Conservation (phyloP, 1,140 invertebrate species). For the Apolygus lucorum region DNA sequence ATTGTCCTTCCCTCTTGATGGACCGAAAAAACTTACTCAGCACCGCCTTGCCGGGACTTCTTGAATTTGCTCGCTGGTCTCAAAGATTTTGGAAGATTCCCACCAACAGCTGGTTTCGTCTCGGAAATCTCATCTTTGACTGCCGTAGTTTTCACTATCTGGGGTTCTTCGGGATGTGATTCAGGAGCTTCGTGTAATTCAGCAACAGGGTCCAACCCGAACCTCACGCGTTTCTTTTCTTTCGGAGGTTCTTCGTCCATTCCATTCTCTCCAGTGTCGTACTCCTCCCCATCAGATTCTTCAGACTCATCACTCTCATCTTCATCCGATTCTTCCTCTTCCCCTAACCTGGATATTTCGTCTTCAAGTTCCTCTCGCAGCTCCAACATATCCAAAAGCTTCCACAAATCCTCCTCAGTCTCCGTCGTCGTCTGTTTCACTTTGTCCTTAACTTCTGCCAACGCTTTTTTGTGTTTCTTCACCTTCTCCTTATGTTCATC, state of each 20-base stretch:
- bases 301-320: conserved; percentile 7
- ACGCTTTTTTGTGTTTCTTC: conserved; percentile 42
- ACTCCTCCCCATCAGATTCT: conserved; percentile 18
- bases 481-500: conserved; percentile 45
- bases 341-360: conserved; percentile 34
- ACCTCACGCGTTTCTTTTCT: neutral
- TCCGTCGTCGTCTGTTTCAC: conserved; percentile 36
- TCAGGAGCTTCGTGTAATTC: neutral
- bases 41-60: neutral
- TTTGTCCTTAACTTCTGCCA: conserved; percentile 38
- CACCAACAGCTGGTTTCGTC: neutral
- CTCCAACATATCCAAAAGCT: conserved; percentile 46
- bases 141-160: neutral
- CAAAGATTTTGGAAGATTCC: neutral
- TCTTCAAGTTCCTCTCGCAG: conserved; percentile 46
- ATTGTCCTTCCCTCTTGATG: too few relatives aligned
- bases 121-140: neutral
- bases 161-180: neutral
- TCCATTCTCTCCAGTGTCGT: neutral
- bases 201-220: neutral
- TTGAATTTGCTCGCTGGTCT: conserved; percentile 3
- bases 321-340: conserved; percentile 18
- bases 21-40: too few relatives aligned
- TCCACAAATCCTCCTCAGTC: conserved; percentile 43
- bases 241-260: neutral